Conservation (phyloP, 1,140 invertebrate genomes). For the Cydia amplana region DNA sequence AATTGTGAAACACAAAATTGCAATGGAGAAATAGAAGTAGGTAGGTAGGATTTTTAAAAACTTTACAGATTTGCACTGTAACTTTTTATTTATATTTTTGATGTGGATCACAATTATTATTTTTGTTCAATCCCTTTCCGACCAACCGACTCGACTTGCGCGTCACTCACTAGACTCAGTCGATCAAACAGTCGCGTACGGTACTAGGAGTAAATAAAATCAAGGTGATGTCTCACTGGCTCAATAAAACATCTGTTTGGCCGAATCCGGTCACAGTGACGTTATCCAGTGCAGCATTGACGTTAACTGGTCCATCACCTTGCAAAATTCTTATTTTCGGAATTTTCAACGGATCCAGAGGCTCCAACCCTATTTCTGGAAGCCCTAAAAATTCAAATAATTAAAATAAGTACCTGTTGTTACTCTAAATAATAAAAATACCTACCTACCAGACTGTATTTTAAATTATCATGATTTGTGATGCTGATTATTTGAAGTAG, state of each 20-base stretch:
- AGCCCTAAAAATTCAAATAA: constrained; percentile 67
- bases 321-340: constrained; percentile 83
- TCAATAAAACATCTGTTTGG: constrained; percentile 81
- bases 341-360: constrained; percentile 83
- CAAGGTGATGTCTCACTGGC: constrained; percentile 75
- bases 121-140: neutral
- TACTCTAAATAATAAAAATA: neutral
- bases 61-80: too few relatives aligned
- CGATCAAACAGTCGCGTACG: constrained; percentile 56
- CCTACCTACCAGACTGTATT: too few relatives aligned
- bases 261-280: constrained; percentile 83
- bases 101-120: neutral
- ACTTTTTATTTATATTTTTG: neutral
- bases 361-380: constrained; percentile 80
- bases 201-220: constrained; percentile 53
- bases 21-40: neutral
- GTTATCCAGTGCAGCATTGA: constrained; percentile 84
- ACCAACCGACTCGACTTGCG: constrained; percentile 29
- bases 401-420: neutral
- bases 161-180: constrained; percentile 48
- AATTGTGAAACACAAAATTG: constrained; percentile 17
- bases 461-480: too few relatives aligned
- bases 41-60: neutral
- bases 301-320: constrained; percentile 84
- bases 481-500: neutral